Evolutionary conservation across 1,140 invertebrate genomes (phyloP), one percentile per base, ranked within the genome.

Genomic region (Brachionus manjavacas): DNA sequence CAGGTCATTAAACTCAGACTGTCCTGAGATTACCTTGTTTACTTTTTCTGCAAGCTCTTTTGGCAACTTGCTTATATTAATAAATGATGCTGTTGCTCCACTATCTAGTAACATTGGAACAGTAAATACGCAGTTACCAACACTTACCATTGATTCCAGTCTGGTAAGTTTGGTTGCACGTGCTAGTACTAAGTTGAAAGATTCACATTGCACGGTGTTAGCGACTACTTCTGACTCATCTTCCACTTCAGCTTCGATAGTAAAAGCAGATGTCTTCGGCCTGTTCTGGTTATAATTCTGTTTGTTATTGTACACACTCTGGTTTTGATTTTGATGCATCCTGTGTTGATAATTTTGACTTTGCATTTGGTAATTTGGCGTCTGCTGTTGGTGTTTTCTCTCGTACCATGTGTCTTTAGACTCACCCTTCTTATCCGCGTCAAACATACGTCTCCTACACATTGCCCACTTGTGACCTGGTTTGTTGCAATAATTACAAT

Each of bases 401-500:
- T 55, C 49, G 49, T 55, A 55, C 49, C 7, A 4, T 4, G 49
- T 55, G 49, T 55, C 49, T 55, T 55, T 55, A 55, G 49, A 55
- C n/a, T 55, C 49, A 55, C 49, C 64, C 64, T 68, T 68, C 28
- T 68, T 68, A n/a, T 68, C 28, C 64, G 23, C 28, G 9, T 31
- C 64, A 31, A 68, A 12, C 64, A 31, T 25, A 68, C 64, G 28
- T 68, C 64, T 35, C 14, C 28, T 68, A 31, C 64, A 25, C 28
- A 68, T 35, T 25, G 64, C 64, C 64, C 64, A 68, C 64, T 68
- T 68, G 28, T 68, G 64, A 68, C 64, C 64, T 25, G 16, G 64
- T 68, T 68, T 68, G 28, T 68, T 68, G 28, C 64, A 68, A 68
- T 68, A 68, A 68, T 68, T 68, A 68, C 64, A 68, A 68, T 68